Evolutionary conservation across 1,140 invertebrate species (phyloP).

Genomic region (Aphaenogaster ashmeadi): DNA sequence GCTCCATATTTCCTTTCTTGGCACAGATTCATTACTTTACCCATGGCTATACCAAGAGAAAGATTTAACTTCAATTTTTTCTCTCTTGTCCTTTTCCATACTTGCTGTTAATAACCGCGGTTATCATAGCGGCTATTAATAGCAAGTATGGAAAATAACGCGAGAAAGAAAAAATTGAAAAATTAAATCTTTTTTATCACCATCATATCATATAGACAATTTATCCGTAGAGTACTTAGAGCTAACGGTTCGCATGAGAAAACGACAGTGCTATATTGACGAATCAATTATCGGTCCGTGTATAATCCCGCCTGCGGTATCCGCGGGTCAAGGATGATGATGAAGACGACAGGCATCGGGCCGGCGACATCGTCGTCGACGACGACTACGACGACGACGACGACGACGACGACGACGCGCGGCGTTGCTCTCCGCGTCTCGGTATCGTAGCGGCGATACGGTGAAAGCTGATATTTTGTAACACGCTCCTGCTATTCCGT

Average conservation of each 20-base stretch:
- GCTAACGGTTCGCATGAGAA: neutral
- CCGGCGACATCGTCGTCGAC: slow-evolving; percentile 1
- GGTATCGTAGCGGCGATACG: slow-evolving; percentile 81
- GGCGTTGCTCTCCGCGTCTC: slow-evolving; percentile 34
- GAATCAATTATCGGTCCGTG: slow-evolving; percentile 16
- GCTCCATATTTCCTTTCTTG: neutral
- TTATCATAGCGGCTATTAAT: neutral
- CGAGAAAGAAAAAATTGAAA: too few relatives aligned
- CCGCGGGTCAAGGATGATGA: slow-evolving; percentile 27
- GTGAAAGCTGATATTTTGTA: slow-evolving; percentile 88
- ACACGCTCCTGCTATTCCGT: slow-evolving; percentile 86
- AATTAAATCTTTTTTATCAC: too few relatives aligned
- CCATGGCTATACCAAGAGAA: neutral
- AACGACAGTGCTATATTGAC: neutral
- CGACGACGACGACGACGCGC: neutral
- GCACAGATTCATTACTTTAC: neutral
- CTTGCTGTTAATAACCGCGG: neutral
- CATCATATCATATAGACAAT: neutral
- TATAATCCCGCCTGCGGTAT: slow-evolving; percentile 1
- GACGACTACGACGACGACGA: neutral
- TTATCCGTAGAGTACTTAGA: neutral
- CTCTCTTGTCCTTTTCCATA: neutral
- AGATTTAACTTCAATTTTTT: neutral
- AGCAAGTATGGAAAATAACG: too few relatives aligned
- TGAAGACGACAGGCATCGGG: slow-evolving; percentile 55